Evolutionary conservation across 2,113 vertebrate species (phyloP).

Genomic region (Hylia prasina): DNA sequence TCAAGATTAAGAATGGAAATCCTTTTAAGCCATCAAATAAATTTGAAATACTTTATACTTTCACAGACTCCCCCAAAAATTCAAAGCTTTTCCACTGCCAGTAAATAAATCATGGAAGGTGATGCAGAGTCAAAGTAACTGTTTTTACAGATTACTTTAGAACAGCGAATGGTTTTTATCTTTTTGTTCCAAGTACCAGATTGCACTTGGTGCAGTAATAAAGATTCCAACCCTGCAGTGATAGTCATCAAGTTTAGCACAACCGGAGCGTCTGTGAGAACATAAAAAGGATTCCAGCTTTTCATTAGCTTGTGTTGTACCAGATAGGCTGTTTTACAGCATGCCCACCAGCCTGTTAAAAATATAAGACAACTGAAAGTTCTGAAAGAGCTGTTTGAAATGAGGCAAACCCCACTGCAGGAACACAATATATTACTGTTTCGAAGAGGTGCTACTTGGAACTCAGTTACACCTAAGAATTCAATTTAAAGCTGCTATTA

Average conservation of each 20-base stretch:
- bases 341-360: conserved; percentile 46
- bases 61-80: conserved; percentile 18
- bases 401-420: background rate
- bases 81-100: conserved; percentile 34
- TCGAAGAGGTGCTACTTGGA: background rate
- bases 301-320: conserved; percentile 54
- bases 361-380: conserved; percentile 25
- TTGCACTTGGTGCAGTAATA: conserved; percentile 71
- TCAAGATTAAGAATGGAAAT: conserved; percentile 18
- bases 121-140: conserved; percentile 46
- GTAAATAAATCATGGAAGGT: conserved; percentile 58
- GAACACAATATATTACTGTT: background rate
- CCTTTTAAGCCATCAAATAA: conserved; percentile 46
- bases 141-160: conserved; percentile 64
- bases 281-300: conserved; percentile 72
- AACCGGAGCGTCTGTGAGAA: conserved; percentile 56
- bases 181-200: conserved; percentile 69
- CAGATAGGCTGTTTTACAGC: conserved; percentile 59
- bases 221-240: conserved; percentile 68
- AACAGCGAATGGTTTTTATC: conserved; percentile 61
- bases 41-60: conserved; percentile 18
- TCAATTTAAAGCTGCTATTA: background rate
- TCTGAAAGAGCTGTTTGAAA: background rate
- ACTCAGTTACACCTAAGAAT: background rate
- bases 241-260: conserved; percentile 68